A percentile compares a stretch with the other conserved stretches of the same genome.
Evolutionary conservation across 2,888 invertebrate species (phyloP).

Genomic region (Uropetala carovei): DNA sequence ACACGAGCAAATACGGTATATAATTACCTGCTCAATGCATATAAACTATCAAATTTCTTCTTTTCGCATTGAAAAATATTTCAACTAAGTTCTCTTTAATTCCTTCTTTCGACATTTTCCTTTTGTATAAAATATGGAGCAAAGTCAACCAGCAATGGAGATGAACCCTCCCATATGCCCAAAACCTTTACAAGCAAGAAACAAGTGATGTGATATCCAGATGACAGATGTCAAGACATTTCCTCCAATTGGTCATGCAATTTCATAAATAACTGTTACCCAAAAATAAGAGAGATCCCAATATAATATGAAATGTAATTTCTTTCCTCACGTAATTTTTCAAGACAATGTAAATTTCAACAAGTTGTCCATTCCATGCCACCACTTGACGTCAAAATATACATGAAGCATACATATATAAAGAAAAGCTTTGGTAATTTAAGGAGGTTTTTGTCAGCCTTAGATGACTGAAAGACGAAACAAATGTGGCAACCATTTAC

Average conservation of each 20-base stretch:
- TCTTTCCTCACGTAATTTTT: constrained; percentile 29
- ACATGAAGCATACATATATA: constrained; percentile 50
- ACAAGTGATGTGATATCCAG: too few relatives aligned
- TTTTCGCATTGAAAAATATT: too few relatives aligned
- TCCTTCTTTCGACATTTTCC: too few relatives aligned
- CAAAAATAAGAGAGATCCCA: background rate
- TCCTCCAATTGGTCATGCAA: background rate
- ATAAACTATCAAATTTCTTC: too few relatives aligned
- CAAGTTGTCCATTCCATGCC: constrained; percentile 53
- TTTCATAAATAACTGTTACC: background rate
- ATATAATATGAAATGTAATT: constrained; percentile 57
- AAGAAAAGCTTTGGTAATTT: constrained; percentile 48
- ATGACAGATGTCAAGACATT: background rate
- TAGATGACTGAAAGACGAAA: constrained; percentile 34
- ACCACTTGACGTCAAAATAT: constrained; percentile 48
- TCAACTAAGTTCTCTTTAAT: too few relatives aligned
- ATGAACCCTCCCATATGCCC: too few relatives aligned
- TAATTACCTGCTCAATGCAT: too few relatives aligned
- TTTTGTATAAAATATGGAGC: too few relatives aligned
- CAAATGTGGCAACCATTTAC: constrained; percentile 39
- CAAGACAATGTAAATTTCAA: constrained; percentile 29
- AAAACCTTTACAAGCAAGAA: too few relatives aligned
- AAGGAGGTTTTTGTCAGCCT: constrained; percentile 23
- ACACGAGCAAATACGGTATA: too few relatives aligned
- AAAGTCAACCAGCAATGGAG: too few relatives aligned